Conservation (phyloP, 2,797 vertebrate species). For the Gymnopithys bicolor region DNA sequence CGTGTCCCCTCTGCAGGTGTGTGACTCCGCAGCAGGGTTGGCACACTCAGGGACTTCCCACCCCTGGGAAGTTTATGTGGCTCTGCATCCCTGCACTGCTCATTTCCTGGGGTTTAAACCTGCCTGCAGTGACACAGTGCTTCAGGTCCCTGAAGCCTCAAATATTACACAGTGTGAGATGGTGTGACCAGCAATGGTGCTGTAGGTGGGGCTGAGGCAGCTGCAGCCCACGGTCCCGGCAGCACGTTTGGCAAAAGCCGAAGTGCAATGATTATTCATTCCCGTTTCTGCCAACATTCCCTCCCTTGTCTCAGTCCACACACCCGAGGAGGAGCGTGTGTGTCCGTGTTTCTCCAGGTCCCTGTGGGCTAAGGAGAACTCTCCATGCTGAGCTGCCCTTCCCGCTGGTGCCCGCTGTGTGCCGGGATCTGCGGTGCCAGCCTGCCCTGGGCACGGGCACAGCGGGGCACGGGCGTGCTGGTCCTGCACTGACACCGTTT, state of each 20-base stretch:
- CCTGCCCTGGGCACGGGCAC: rapidly evolving
- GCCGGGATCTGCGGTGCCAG: not conserved
- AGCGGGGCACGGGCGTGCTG: not conserved
- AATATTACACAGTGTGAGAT: not conserved
- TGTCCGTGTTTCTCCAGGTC: not conserved
- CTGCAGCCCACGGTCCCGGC: rapidly evolving
- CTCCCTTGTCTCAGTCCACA: not conserved
- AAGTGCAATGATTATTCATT: not conserved
- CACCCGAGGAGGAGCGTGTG: rapidly evolving
- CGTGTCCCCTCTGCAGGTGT: rapidly evolving
- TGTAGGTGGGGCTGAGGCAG: not conserved
- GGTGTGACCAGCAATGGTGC: no score
- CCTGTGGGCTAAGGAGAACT: not conserved
- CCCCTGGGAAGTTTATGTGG: not conserved
- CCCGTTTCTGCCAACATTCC: rapidly evolving
- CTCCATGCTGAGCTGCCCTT: rapidly evolving
- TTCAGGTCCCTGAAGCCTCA: not conserved
- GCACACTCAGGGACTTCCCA: not conserved
- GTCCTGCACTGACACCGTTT: conserved; percentile 68
- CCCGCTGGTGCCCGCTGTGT: rapidly evolving
- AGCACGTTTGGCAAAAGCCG: not conserved
- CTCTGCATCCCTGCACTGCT: rapidly evolving
- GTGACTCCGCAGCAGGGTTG: no score
- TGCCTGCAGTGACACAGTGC: not conserved
- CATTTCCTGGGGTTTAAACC: not conserved